These are phyloP conservation scores for Astyanax mexicanus DNA, from an alignment of 2,797 vertebrate species.

Conservation along the genomic window DNA sequence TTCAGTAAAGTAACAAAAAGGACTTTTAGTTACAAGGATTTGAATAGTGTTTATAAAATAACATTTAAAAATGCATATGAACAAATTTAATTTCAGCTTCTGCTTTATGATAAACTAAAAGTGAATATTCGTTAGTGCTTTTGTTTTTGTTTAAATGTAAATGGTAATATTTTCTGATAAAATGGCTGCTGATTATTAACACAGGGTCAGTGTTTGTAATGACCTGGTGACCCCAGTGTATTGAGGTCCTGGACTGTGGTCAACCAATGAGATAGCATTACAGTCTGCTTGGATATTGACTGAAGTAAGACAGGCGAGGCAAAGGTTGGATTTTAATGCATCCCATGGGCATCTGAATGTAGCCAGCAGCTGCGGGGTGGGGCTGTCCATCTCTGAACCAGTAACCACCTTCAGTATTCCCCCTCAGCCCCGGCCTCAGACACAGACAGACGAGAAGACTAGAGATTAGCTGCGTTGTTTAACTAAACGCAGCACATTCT, in stretches of 20 bases:
- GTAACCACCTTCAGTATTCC: constrained; percentile 45
- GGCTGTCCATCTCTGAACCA: constrained; percentile 61
- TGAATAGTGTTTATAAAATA: too few species aligned
- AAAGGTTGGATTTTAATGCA: constrained; percentile 18
- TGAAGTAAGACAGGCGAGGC: constrained; percentile 10
- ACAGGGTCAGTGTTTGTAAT: background rate
- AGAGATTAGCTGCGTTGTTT: constrained; percentile 27
- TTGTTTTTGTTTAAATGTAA: too few species aligned
- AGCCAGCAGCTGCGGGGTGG: constrained; percentile 67
- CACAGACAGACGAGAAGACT: background rate
- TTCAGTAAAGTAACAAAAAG: too few species aligned
- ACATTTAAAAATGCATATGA: too few species aligned
- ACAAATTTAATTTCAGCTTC: too few species aligned
- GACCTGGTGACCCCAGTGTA: background rate
- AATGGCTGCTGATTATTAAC: too few species aligned
- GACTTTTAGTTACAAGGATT: too few species aligned
- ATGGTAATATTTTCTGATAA: background rate
- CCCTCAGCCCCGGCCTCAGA: constrained; percentile 8
- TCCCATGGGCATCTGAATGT: constrained; percentile 3
- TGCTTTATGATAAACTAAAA: too few species aligned
- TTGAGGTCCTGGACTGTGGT: background rate
- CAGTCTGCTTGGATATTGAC: constrained; percentile 1
- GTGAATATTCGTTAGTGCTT: too few species aligned
- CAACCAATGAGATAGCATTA: constrained; percentile 2
- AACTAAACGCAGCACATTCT: background rate